Base-by-base conservation (phyloP, 2,888 invertebrate genomes). In the Acleris holmiana region DNA sequence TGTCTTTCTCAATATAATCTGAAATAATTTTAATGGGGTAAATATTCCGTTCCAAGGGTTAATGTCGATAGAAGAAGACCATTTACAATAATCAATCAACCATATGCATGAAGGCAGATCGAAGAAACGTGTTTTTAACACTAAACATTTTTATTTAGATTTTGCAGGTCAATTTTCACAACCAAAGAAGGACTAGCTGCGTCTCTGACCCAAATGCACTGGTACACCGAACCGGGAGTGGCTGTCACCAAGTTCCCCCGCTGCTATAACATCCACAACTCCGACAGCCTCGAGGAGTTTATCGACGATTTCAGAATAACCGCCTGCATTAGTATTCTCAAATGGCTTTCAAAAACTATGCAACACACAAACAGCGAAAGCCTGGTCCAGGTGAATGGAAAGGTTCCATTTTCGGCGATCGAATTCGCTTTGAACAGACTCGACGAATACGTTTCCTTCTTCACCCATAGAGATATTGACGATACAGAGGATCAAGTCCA, bases 301-400 rank as follows among this genome's bases (percentile, higher is more conserved):
- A 93, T 97, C 67, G 97, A 98, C 68, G 98, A 99, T 86, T 99
- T 96, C 81, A 95, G 98, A 78, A 91, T 97, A 71, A 98, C 98
- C 0, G 97, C 98, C 1, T 98, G 98, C 81, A 94, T 97, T 73
- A 95, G 96, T 71, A 90, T 97, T 53, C 88, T 99, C 47, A 96
- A 97, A 83, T 96, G 96, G 94, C 90, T 98, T 57, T 93, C 95
- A 0, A 92, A 93, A 58, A 93, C 93, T 49, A 89, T 94, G 57
- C 93, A 93, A 67, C 10, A 1, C 13, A 83, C 79, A 0, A 91
- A 92, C 56, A 94, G 94, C 19, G 93, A 94, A 72, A 93, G 94
- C 63, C 84, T 95, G 2, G 93, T 94, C 70, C 87, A 93, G 0
- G 73, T 84, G 17, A 88, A 93, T 49, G 96, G 96, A 21, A 94